phyloP scores from a whole-genome alignment of 1,140 invertebrate genomes.

The Philaenus spumarius region DNA sequence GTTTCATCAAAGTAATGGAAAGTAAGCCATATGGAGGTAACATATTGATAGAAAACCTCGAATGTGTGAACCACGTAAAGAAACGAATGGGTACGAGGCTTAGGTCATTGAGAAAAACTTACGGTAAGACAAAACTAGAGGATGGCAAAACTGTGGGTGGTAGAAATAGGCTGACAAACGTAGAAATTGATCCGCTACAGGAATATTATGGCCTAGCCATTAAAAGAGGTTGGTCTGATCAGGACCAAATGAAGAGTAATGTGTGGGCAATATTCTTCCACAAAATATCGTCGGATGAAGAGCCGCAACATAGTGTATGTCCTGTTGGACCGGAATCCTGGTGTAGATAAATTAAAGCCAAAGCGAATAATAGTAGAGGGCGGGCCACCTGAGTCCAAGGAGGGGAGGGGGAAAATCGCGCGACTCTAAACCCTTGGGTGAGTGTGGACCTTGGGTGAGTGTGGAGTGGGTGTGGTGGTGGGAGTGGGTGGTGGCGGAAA shows the following conservation, averaged over 20 bases:
- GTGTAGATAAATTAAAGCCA: too few relatives aligned
- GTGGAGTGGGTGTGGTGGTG: too few relatives aligned
- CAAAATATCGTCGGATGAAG: conserved; percentile 2
- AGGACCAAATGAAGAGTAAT: conserved; percentile 14
- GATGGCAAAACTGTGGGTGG: too few relatives aligned
- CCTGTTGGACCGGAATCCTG: too few relatives aligned
- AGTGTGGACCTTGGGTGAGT: too few relatives aligned
- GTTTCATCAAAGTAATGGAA: conserved; percentile 7
- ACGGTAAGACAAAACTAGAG: conserved; percentile 5
- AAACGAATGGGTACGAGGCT: conserved; percentile 2
- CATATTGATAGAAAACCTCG: conserved; percentile 12
- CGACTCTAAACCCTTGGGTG: too few relatives aligned
- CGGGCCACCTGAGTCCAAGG: too few relatives aligned
- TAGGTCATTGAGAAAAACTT: neutral
- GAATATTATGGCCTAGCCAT: too few relatives aligned
- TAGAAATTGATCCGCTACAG: neutral
- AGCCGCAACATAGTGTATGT: conserved; percentile 26
- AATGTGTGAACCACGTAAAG: conserved; percentile 20
- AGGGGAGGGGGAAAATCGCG: too few relatives aligned
- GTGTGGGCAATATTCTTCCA: conserved; percentile 18
- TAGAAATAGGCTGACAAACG: neutral
- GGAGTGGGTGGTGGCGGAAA: too few relatives aligned
- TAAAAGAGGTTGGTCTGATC: neutral
- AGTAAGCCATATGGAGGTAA: conserved; percentile 14
- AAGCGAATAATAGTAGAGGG: too few relatives aligned